These are phyloP conservation scores for Pantherophis vulpinus DNA, from an alignment of 2,797 vertebrate species.

Conservation along the genomic window DNA sequence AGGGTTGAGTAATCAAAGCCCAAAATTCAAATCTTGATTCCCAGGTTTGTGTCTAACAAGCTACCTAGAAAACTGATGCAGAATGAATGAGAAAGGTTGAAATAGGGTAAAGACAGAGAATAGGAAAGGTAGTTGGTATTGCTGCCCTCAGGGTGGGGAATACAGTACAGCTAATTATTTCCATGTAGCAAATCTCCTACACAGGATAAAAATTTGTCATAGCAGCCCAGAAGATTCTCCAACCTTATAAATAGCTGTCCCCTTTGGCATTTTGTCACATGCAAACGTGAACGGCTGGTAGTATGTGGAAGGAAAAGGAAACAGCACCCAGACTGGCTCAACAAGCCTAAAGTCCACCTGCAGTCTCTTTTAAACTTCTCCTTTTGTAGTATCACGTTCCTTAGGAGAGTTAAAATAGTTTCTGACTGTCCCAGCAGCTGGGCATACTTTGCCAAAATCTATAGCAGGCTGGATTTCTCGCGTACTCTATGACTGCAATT, in stretches of 20 bases:
- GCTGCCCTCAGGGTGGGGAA: not conserved
- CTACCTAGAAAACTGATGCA: not conserved
- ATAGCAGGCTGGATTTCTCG: not conserved
- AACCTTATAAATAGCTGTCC: conserved; percentile 23
- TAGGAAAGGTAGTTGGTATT: not conserved
- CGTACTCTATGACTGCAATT: not conserved
- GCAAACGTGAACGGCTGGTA: not conserved
- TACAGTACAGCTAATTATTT: conserved; percentile 16
- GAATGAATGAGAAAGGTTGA: not conserved
- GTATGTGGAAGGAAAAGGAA: not conserved
- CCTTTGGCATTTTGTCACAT: conserved; percentile 17
- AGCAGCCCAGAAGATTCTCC: not conserved
- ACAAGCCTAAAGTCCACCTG: not conserved
- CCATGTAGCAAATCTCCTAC: conserved; percentile 18
- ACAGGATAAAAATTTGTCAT: conserved; percentile 9
- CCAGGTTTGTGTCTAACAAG: not conserved
- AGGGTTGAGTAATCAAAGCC: not conserved
- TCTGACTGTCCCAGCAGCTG: not conserved
- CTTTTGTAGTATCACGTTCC: not conserved
- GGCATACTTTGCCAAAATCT: not conserved
- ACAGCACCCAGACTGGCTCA: not conserved
- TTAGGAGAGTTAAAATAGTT: not conserved
- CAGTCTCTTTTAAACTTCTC: not conserved
- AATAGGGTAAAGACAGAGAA: not conserved
- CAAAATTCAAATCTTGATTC: not conserved